Base-by-base conservation (phyloP, 92 coral and sea anemone species). In the Actinostola sp. region DNA sequence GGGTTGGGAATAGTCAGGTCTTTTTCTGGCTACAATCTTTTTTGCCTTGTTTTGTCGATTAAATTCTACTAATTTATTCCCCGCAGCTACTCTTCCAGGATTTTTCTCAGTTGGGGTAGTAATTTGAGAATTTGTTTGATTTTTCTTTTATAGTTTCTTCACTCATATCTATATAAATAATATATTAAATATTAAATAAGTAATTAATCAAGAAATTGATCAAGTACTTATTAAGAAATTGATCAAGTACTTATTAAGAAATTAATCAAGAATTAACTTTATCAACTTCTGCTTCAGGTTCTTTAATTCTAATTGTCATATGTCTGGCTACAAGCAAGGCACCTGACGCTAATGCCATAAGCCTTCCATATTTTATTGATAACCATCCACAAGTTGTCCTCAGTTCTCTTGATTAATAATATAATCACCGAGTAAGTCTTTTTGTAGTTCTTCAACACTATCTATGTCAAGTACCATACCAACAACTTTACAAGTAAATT, bases 381-480 rank as follows among this genome's bases (percentile, higher is more conserved):
- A 62, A 71, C 9, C 32, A 12, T 7, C 80, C 80, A 45, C 71
- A 35, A 1, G 26, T 29, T 30, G 38, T 19, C 16, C 34, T 9
- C 64, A 58, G 26, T 30, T 52, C 34, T 70, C 78, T 17, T 57
- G 78, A 26, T 58, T 45, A 13, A 72, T 72, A 24, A 72, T 38
- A 30, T 71, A 56, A 35, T 56, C 80, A 19, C n/a, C 21, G 14
- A 32, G 0, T 15, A 73, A 60, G 34, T 61, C 80, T 4, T 35
- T 35, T 8, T 73, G 71, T 2, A 73, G 71, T 24, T 61, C 52
- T 26, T 73, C 80, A 15, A 26, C 5, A 60, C 71, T 61, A 19
- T 46, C 80, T 15, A 73, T 24, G 15, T 58, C 26, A 15, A 61
- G 70, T 4, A 45, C 71, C 71, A 73, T 61, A 11, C 71, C 80